Evolutionary conservation across 2,113 vertebrate species (phyloP).

Genomic region (Proteles cristata): DNA sequence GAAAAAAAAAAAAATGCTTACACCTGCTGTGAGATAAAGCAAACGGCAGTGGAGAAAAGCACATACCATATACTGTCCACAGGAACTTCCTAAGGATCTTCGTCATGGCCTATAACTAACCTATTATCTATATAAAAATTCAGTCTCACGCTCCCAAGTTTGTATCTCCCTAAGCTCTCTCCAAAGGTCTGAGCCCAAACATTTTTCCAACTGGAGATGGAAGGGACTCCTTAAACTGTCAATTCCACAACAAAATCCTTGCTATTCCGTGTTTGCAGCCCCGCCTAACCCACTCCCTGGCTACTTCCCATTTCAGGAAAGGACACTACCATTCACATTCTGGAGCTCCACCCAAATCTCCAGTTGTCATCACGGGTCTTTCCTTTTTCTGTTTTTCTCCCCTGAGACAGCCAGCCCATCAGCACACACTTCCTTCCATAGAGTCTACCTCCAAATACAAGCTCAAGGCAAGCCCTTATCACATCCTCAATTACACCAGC

Average conservation of each 20-base stretch:
- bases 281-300: accelerated
- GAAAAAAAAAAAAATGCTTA: not conserved
- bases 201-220: not conserved
- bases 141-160: not conserved
- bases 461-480: no score
- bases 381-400: not conserved
- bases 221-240: not conserved
- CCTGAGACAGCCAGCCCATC: not conserved
- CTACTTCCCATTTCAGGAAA: not conserved
- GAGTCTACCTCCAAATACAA: not conserved
- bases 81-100: not conserved
- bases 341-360: not conserved
- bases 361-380: not conserved
- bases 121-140: not conserved
- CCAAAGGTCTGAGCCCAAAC: not conserved
- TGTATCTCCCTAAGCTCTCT: not conserved
- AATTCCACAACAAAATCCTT: not conserved
- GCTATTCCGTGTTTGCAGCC: not conserved
- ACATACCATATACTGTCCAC: not conserved
- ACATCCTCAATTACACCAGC: not conserved
- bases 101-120: not conserved
- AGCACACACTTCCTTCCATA: not conserved
- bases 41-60: not conserved
- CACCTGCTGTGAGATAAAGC: not conserved
- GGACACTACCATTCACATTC: not conserved